Base-by-base conservation (phyloP, 2,797 vertebrate genomes). In the Corythornis leucogaster region DNA sequence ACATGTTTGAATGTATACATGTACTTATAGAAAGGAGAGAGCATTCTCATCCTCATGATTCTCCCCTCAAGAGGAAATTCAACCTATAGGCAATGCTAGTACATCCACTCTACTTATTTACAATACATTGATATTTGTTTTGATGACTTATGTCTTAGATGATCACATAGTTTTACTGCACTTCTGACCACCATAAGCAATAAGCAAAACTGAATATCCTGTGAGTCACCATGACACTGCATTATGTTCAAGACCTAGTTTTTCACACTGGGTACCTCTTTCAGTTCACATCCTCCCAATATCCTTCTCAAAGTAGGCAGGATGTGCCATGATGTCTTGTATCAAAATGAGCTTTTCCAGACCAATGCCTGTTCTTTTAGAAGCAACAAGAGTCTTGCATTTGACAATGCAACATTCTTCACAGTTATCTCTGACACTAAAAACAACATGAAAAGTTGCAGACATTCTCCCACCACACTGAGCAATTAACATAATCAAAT, bases 1-100 rank as follows among this genome's bases (percentile, higher is more conserved):
- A 40, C 2, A 30, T 28, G 10, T 4, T 31, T 33, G 2, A 10
- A 42, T 4, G 1, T 1, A 0, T 38, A 7, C 9, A 12, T 4
- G 1, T 45, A 8, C 24, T 54, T 63, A 16, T 13, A 12, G 11
- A 46, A 80, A 87, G 40, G 11, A 66, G 5, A 25, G 2, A 80
- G 18, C 1, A 4, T 61, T 77, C 19, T 59, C 15, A 30, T 55
- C 9, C 19, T 40, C 6, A 0, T 59, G 8, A 69, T 67, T 48
- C 24, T 7, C 19, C 59, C 5, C n/a, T 74, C 6, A 53, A 74
- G 31, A 42, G 7, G 7, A 76, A 66, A 82, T 21, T 48, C 0
- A 0, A 12, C 31, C 4, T 15, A 9, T 8, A 6, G 63, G 2
- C 14, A 77, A 63, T 7, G 6, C 55, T n/a, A 87, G 30, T 13